Evolutionary conservation across 2,888 invertebrate species (phyloP).

Genomic region (Pristionchus japonicus): DNA sequence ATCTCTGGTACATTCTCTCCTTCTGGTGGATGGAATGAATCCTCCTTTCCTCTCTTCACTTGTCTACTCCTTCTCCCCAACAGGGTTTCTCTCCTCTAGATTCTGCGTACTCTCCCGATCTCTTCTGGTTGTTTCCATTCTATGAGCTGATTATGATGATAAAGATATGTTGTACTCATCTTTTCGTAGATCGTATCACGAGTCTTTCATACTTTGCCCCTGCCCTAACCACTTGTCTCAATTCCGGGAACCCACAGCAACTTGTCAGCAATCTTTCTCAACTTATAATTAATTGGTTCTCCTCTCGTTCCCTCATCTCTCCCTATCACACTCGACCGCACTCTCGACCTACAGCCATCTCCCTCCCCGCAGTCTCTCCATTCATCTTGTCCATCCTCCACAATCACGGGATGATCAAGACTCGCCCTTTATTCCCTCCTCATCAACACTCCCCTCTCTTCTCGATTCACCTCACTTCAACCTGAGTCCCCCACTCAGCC

Average conservation of each 20-base stretch:
- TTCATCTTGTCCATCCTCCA: not conserved
- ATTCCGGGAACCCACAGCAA: not conserved
- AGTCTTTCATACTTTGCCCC: not conserved
- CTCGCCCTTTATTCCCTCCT: not conserved
- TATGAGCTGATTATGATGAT: conserved; percentile 7
- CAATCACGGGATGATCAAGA: not conserved
- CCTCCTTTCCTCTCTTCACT: not conserved
- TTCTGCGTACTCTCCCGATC: not conserved
- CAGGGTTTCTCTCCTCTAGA: not conserved
- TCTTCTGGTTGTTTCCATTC: conserved; percentile 4
- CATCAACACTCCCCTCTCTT: not conserved
- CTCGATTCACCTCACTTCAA: not conserved
- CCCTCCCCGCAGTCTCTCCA: not conserved
- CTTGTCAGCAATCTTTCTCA: not conserved
- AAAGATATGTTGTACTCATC: not conserved
- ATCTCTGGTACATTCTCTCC: conserved; percentile 42
- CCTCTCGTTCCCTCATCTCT: not conserved
- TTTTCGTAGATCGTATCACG: not conserved
- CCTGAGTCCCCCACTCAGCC: not conserved
- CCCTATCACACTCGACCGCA: not conserved
- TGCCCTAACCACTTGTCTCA: not conserved
- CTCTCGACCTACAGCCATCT: not conserved
- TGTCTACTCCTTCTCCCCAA: not conserved
- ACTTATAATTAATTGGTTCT: not conserved
- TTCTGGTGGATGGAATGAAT: conserved; percentile 43